Conservation (phyloP, 2,113 vertebrate genomes). For the Hippocampus comes region DNA sequence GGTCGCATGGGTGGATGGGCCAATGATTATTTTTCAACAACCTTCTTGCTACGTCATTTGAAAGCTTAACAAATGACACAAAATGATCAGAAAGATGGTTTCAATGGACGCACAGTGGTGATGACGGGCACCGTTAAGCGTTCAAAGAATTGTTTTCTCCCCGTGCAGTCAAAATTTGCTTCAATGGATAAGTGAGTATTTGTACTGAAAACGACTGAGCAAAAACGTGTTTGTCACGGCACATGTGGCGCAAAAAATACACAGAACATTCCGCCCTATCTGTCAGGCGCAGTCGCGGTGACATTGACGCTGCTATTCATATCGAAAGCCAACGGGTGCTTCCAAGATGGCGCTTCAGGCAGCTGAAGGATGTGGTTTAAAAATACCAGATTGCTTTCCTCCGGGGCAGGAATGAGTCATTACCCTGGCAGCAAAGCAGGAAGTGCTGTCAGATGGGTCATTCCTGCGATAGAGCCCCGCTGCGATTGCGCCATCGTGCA, state of each 20-base stretch:
- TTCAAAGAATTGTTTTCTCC: too few relatives aligned
- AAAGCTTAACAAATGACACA: too few relatives aligned
- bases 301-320: slow-evolving; percentile 47
- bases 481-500: slow-evolving; percentile 45
- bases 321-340: slow-evolving; percentile 54
- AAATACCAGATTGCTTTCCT: slow-evolving; percentile 71
- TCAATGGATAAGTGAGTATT: too few relatives aligned
- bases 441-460: slow-evolving; percentile 64
- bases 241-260: slow-evolving; percentile 19
- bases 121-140: too few relatives aligned
- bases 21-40: too few relatives aligned
- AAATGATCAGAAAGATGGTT: too few relatives aligned
- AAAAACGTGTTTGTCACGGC: background rate
- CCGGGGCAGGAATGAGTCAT: slow-evolving; percentile 66
- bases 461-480: slow-evolving; percentile 50
- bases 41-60: too few relatives aligned
- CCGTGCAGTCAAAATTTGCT: too few relatives aligned
- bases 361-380: slow-evolving; percentile 68
- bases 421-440: slow-evolving; percentile 66
- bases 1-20: too few relatives aligned
- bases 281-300: slow-evolving; percentile 50
- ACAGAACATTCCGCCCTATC: slow-evolving; percentile 47
- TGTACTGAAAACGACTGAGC: too few relatives aligned
- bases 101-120: too few relatives aligned
- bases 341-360: slow-evolving; percentile 46